phyloP scores from a whole-genome alignment of 2,888 invertebrate genomes.

The Pseudococcus longispinus region DNA sequence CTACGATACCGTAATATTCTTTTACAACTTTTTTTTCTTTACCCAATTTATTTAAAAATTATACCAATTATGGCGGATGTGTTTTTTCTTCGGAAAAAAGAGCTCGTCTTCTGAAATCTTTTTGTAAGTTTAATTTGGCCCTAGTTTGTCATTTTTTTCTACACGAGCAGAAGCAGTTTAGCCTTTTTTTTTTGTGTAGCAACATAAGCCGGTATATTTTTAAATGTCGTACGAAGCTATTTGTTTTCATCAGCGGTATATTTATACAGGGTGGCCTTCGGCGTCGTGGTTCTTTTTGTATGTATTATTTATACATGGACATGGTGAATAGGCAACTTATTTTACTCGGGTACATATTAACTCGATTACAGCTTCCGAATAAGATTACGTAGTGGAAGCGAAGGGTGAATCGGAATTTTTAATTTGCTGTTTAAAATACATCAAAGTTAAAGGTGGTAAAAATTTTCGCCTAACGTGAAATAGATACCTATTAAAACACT shows the following conservation, averaged over 20 bases:
- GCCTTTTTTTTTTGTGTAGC: background rate
- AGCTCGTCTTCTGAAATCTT: background rate
- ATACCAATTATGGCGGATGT: background rate
- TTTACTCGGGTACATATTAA: background rate
- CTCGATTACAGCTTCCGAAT: background rate
- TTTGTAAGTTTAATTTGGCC: background rate
- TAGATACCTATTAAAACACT: background rate
- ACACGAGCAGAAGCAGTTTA: background rate
- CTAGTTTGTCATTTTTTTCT: background rate
- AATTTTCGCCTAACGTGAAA: background rate
- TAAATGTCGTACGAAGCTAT: constrained; percentile 19
- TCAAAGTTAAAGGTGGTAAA: background rate
- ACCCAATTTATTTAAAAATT: background rate
- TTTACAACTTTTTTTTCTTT: background rate
- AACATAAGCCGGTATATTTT: background rate
- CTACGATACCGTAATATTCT: background rate
- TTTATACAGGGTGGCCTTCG: background rate
- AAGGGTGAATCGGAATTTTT: background rate
- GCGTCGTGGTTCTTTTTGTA: background rate
- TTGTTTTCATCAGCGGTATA: background rate
- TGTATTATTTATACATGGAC: background rate
- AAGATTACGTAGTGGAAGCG: background rate
- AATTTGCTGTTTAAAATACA: background rate
- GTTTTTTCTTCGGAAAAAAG: background rate
- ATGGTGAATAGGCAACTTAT: constrained; percentile 18